These are phyloP conservation scores for Orthosia cruda DNA, from an alignment of 2,888 invertebrate species.

Conservation along the genomic window DNA sequence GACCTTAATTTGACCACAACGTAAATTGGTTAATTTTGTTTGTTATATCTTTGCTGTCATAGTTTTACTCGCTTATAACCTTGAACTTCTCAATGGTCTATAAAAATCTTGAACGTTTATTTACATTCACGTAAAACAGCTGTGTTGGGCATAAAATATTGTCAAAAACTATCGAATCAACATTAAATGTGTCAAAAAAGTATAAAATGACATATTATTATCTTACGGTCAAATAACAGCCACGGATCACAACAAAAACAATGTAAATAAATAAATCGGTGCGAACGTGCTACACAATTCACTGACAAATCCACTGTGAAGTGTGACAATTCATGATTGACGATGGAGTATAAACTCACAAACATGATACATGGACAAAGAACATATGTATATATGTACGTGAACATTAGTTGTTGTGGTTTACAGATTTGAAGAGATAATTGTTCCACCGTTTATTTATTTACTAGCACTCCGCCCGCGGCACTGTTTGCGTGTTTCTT, in stretches of 20 bases:
- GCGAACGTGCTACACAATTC: constrained; percentile 36
- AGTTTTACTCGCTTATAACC: background rate
- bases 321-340: too few relatives aligned
- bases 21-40: background rate
- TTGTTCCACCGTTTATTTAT: too few relatives aligned
- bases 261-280: background rate
- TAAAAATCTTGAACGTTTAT: background rate
- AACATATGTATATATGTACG: background rate
- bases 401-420: background rate
- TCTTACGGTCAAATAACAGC: constrained; percentile 17
- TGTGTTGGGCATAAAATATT: background rate
- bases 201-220: background rate
- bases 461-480: too few relatives aligned
- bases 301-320: constrained; percentile 13
- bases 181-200: too few relatives aligned
- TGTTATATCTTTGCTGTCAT: background rate
- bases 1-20: background rate
- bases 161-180: background rate
- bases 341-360: background rate
- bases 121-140: background rate
- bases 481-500: too few relatives aligned
- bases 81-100: background rate
- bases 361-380: background rate
- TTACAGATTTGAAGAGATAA: background rate
- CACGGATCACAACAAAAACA: background rate